Conservation (phyloP, 2,797 vertebrate genomes). For the Rhabdomys pumilio region DNA sequence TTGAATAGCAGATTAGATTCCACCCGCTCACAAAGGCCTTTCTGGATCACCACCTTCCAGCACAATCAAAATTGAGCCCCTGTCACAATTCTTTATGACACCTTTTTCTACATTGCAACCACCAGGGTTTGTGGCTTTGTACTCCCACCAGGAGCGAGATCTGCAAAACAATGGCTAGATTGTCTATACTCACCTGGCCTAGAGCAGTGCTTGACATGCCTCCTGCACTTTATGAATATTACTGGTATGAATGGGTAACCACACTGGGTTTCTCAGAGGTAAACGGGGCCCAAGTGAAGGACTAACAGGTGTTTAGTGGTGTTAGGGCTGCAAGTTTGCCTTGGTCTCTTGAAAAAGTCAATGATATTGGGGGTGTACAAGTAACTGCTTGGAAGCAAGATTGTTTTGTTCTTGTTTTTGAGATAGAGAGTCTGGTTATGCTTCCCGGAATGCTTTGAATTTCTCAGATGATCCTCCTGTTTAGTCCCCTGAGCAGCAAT, state of each 20-base stretch:
- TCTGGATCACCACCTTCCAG: not conserved
- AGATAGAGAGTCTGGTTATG: not conserved
- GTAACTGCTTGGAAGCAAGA: not conserved
- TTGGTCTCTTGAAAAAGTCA: slow-evolving; percentile 5
- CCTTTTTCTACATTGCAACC: not conserved
- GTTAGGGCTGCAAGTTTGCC: not conserved
- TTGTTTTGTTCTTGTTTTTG: not conserved
- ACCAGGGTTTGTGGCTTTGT: not conserved
- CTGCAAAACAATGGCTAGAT: not conserved
- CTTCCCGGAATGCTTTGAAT: not conserved
- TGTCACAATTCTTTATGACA: not conserved
- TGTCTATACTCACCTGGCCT: not conserved
- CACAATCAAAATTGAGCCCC: not conserved
- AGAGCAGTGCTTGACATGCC: not conserved
- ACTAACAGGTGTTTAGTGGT: not conserved
- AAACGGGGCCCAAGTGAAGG: not conserved
- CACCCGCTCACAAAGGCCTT: not conserved
- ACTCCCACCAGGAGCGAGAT: not conserved
- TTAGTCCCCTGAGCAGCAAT: not conserved
- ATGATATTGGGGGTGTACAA: not conserved
- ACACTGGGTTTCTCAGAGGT: not conserved
- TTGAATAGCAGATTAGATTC: not conserved
- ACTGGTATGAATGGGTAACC: not conserved
- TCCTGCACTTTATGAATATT: not conserved
- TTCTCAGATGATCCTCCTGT: not conserved